phyloP scores from a whole-genome alignment of 1,140 invertebrate genomes.

The Papilio aristodemus region DNA sequence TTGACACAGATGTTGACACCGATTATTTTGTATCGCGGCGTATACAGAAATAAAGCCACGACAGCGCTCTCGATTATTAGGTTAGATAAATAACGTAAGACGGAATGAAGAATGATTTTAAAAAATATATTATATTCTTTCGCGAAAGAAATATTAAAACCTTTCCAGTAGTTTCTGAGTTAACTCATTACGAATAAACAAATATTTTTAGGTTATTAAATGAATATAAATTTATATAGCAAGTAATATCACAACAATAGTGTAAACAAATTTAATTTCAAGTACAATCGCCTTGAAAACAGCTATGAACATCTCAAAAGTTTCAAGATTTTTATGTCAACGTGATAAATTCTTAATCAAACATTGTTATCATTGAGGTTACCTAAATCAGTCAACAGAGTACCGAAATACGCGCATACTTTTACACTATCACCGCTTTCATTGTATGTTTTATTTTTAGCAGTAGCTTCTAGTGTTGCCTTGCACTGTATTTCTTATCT shows the following conservation, averaged over 20 bases:
- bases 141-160: too few relatives aligned
- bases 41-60: constrained; percentile 23
- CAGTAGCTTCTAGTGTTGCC: neutral
- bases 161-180: too few relatives aligned
- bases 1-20: constrained; percentile 43
- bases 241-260: neutral
- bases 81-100: constrained; percentile 13
- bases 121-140: too few relatives aligned
- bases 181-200: too few relatives aligned
- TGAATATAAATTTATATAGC: neutral
- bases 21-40: constrained; percentile 28
- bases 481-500: neutral
- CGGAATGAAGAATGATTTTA: neutral
- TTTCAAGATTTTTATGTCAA: constrained; percentile 7
- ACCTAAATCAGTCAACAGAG: constrained; percentile 7
- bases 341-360: constrained; percentile 5
- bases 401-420: neutral
- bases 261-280: neutral
- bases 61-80: neutral
- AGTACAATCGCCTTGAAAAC: neutral
- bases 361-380: constrained; percentile 13
- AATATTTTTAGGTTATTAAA: too few relatives aligned
- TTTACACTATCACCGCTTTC: neutral
- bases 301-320: neutral
- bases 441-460: neutral